Base-by-base conservation (phyloP, 1,140 invertebrate genomes). In the Zaprionus taronus region DNA sequence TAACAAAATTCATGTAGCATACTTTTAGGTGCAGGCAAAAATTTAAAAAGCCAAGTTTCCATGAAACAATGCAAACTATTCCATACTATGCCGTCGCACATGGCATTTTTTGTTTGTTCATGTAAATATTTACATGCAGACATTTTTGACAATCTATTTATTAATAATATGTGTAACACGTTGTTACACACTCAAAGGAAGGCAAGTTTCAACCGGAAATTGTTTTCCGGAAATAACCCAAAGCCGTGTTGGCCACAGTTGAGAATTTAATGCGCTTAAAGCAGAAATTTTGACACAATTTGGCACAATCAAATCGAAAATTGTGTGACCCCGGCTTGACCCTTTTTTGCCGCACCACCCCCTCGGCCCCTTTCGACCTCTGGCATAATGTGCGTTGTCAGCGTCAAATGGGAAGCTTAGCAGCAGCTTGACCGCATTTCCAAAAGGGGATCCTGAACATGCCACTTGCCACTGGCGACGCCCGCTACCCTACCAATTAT, bases 271-370 rank as follows among this genome's bases (percentile, higher is more conserved):
- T 89, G 63, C 55, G 73, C 72, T 89, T 83, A 72, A 87, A 66
- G 84, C 72, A 83, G 9, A 47, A 47, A 51, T 89, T 89, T 75
- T 73, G 58, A 83, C 83, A 87, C 80, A 80, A 82, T 86, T 85
- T 64, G 51, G 24, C 36, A 31, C 65, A 67, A 58, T 55, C 68
- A 75, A 80, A 83, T 80, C 66, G 75, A 72, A 79, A 62, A 71
- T 12, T 55, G 26, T 69, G 58, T 62, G 47, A 74, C 58, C 63
- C 70, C 58, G 60, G 14, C 34, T 60, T 66, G 83, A 86, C 80
- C 83, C 77, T 80, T 86, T 79, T 72, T 66, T 53, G 53, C 78
- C 60, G 3, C 9, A 11, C 9, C 67, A 72, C 60, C 24, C 2
- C 62, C 63, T 1, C 7, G 15, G 31, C 31, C 14, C 36, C 12